These are phyloP conservation scores for Pelodytes ibericus DNA, from an alignment of 2,797 vertebrate genomes.

Conservation along the genomic window DNA sequence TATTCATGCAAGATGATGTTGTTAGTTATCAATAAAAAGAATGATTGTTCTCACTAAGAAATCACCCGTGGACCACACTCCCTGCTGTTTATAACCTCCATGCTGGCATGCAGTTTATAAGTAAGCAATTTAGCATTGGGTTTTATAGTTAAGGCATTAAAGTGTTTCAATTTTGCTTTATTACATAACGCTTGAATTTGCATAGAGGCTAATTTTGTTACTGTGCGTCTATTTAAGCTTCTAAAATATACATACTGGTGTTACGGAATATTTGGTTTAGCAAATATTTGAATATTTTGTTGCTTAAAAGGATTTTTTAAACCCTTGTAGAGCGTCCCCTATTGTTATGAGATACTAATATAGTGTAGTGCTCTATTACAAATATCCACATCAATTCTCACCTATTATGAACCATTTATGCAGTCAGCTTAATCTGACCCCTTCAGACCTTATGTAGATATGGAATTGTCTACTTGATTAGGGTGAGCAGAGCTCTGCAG, in stretches of 20 bases:
- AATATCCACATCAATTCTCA: too few relatives aligned
- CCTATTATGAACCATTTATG: too few relatives aligned
- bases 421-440: too few relatives aligned
- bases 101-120: constrained; percentile 24
- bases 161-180: constrained; percentile 35
- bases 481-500: too few relatives aligned
- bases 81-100: constrained; percentile 12
- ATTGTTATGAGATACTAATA: too few relatives aligned
- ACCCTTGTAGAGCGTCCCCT: too few relatives aligned
- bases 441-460: too few relatives aligned
- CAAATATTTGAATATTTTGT: not conserved
- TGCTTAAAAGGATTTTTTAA: too few relatives aligned
- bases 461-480: too few relatives aligned
- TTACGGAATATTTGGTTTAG: not conserved
- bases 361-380: too few relatives aligned
- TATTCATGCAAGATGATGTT: constrained; percentile 8
- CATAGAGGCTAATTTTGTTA: constrained; percentile 27
- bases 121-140: constrained; percentile 32
- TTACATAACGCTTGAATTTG: constrained; percentile 24
- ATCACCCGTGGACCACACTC: not conserved
- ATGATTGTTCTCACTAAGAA: constrained; percentile 12
- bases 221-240: not conserved
- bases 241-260: not conserved
- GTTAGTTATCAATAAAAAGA: not conserved
- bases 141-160: constrained; percentile 32